These are phyloP conservation scores for Gryllus bimaculatus DNA, from an alignment of 1,140 invertebrate species.

Conservation along the genomic window DNA sequence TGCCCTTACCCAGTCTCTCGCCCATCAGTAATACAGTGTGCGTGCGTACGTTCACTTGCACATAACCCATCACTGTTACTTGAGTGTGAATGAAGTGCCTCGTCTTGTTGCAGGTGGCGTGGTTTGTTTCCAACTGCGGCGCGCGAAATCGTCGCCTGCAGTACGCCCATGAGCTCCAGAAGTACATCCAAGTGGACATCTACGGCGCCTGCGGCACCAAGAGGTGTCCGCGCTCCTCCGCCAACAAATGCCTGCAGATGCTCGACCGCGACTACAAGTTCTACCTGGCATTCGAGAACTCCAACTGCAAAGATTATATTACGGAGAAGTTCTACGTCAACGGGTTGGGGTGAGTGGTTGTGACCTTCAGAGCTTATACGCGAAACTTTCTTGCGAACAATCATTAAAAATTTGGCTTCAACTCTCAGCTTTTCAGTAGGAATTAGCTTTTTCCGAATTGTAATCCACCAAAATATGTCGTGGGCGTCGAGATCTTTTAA, in stretches of 20 bases:
- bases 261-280: slow-evolving; percentile 95
- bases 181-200: slow-evolving; percentile 84
- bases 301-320: slow-evolving; percentile 91
- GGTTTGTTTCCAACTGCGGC: slow-evolving; percentile 95
- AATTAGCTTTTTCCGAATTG: too few species aligned
- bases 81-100: too few species aligned
- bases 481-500: too few species aligned
- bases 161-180: slow-evolving; percentile 76
- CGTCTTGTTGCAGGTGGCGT: slow-evolving; percentile 57
- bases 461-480: too few species aligned
- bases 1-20: too few species aligned
- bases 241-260: slow-evolving; percentile 78
- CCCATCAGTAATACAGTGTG: too few species aligned
- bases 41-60: too few species aligned
- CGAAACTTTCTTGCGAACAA: too few species aligned
- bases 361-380: neutral
- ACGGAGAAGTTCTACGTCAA: slow-evolving; percentile 97
- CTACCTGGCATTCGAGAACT: slow-evolving; percentile 95
- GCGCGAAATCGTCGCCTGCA: slow-evolving; percentile 77
- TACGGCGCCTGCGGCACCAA: slow-evolving; percentile 84
- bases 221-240: slow-evolving; percentile 69
- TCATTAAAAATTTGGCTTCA: too few species aligned
- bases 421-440: too few species aligned
- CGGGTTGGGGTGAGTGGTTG: slow-evolving; percentile 60
- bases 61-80: too few species aligned